Percentiles rank a stretch among this genome's conserved stretches.
phyloP scores from a whole-genome alignment of 2,888 invertebrate species.

The Oligia strigilis region DNA sequence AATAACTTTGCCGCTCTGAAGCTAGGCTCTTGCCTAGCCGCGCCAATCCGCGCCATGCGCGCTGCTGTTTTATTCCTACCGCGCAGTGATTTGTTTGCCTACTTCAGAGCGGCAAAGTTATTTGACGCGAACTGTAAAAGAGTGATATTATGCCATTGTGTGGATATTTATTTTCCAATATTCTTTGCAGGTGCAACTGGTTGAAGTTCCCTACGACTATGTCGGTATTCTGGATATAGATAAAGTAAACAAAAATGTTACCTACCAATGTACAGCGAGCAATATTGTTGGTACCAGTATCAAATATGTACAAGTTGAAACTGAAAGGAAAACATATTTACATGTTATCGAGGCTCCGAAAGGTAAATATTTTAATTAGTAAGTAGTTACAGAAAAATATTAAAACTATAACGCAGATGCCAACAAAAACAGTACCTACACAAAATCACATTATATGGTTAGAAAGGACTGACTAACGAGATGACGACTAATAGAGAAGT shows the following conservation, averaged over 20 bases:
- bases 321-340: slow-evolving; percentile 60
- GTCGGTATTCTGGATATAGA: slow-evolving; percentile 72
- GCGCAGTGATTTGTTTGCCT: too few relatives aligned
- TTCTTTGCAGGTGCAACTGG: slow-evolving; percentile 64
- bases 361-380: slow-evolving; percentile 61
- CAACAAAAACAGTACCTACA: background rate
- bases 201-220: slow-evolving; percentile 75
- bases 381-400: too few relatives aligned
- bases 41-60: too few relatives aligned
- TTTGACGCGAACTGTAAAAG: too few relatives aligned
- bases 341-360: slow-evolving; percentile 65
- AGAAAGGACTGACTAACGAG: too few relatives aligned
- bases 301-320: slow-evolving; percentile 62
- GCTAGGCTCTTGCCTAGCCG: too few relatives aligned
- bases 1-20: too few relatives aligned
- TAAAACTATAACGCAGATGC: background rate
- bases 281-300: slow-evolving; percentile 67
- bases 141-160: background rate
- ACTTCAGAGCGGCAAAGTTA: too few relatives aligned
- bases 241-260: slow-evolving; percentile 66
- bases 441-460: background rate
- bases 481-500: too few relatives aligned
- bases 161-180: background rate
- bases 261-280: slow-evolving; percentile 74
- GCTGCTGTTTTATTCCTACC: too few relatives aligned